Evolutionary conservation across 2,797 vertebrate species (phyloP), one percentile per base, ranked within the genome.

Genomic region (Halcyon chelicuti): DNA sequence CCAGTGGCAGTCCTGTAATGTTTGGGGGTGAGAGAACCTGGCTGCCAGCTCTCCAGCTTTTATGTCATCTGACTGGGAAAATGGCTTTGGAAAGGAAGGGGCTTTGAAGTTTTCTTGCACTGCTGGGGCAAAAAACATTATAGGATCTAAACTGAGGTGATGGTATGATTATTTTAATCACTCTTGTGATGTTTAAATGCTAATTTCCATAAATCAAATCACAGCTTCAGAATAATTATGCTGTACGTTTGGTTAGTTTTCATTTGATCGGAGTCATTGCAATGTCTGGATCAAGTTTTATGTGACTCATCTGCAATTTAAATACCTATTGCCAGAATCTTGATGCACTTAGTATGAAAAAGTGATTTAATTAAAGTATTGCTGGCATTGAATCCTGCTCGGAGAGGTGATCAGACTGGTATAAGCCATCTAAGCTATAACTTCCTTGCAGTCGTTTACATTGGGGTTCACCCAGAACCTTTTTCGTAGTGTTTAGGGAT

Each of bases 181-280:
- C 70, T 92, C 28, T 72, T 68, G 90, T 76, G 72, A 74, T 95
- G 80, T 68, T 78, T 62, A 79, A 87, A 66, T 80, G 63, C 35
- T 86, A 37, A 79, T 94, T 94, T 96, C 40, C 78, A 90, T 97
- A 86, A 94, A 90, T 85, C 74, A 95, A 71, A 91, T 89, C 44
- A 61, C 29, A 72, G 61, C 33, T 90, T 85, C 37, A 65, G 82
- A 79, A 39, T 94, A 80, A 91, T 93, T 86, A 54, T 61, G 57
- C 66, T 2, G 2, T 54, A 23, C 4, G 0, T 92, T 90, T 84
- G 73, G 92, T 75, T 93, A 52, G 68, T 55, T 88, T 71, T 86
- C 8, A 0, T 86, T 96, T 96, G 86, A 92, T 93, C 76, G 35
- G 81, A 89, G n/a, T 92, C 44, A 23, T 60, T 88, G 77, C 72